Evolutionary conservation across 2,888 invertebrate genomes (phyloP).

Genomic region (Lepidonotus clava): DNA sequence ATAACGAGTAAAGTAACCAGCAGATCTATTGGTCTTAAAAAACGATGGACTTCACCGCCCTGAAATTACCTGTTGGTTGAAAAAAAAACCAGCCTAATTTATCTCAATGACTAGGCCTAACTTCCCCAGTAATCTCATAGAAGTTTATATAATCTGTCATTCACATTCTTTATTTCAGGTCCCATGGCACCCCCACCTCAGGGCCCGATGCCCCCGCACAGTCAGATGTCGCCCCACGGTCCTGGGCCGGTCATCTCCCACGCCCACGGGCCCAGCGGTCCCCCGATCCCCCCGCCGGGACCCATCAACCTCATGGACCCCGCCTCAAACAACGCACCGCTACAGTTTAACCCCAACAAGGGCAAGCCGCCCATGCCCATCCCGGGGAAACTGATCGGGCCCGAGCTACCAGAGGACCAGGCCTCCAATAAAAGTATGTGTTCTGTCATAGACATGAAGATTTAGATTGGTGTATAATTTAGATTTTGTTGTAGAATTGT

Average conservation of each 20-base stretch:
- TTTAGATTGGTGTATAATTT: too few species aligned
- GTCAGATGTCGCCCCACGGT: slow-evolving; percentile 42
- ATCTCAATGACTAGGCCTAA: too few species aligned
- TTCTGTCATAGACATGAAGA: neutral
- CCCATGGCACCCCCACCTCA: neutral
- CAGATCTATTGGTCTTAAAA: too few species aligned
- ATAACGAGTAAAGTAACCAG: too few species aligned
- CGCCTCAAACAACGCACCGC: slow-evolving; percentile 59
- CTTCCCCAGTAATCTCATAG: neutral
- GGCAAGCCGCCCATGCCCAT: slow-evolving; percentile 83
- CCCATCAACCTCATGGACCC: slow-evolving; percentile 57
- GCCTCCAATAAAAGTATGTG: slow-evolving; percentile 11
- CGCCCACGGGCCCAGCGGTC: slow-evolving; percentile 26
- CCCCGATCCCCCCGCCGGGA: slow-evolving; percentile 17
- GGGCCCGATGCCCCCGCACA: neutral
- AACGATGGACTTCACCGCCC: too few species aligned
- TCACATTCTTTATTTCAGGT: too few species aligned
- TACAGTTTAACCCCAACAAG: slow-evolving; percentile 84
- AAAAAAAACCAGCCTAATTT: too few species aligned
- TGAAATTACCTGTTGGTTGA: too few species aligned
- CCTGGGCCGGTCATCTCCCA: slow-evolving; percentile 20
- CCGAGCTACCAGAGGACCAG: neutral
- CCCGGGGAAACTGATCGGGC: slow-evolving; percentile 16
- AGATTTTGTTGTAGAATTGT: too few species aligned
- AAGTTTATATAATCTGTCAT: neutral